phyloP scores from a whole-genome alignment of 2,113 vertebrate genomes.

The Eonycteris spelaea region DNA sequence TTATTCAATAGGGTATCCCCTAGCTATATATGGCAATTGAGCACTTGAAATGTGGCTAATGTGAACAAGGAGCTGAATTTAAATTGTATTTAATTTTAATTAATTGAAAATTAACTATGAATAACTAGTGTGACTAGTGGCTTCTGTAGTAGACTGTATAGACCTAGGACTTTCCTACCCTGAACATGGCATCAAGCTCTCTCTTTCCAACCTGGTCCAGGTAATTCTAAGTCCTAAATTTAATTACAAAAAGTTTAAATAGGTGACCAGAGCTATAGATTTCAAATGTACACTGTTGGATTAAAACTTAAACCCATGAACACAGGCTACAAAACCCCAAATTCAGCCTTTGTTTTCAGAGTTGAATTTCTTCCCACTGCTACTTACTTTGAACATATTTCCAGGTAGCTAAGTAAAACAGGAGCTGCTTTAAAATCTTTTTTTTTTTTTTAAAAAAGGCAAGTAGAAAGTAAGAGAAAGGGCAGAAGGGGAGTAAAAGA shows the following conservation, averaged over 20 bases:
- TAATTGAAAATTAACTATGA: conserved; percentile 5
- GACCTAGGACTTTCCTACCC: not conserved
- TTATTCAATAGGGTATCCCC: not conserved
- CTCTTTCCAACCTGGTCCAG: not conserved
- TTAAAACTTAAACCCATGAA: conserved; percentile 50
- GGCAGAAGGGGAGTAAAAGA: conserved; percentile 48
- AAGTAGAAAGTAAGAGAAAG: conserved; percentile 65
- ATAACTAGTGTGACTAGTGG: not conserved
- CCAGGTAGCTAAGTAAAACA: conserved; percentile 52
- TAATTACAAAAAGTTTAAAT: not conserved
- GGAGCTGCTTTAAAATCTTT: conserved; percentile 37
- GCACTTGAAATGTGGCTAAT: not conserved
- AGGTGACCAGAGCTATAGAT: not conserved
- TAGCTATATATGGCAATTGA: not conserved
- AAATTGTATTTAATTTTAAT: not conserved
- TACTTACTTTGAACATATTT: conserved; percentile 48
- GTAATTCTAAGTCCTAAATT: conserved; percentile 29
- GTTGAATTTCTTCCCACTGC: conserved; percentile 46
- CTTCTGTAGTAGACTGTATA: not conserved
- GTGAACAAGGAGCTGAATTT: not conserved
- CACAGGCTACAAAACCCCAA: not conserved
- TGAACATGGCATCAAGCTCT: not conserved
- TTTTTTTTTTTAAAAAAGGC: not conserved
- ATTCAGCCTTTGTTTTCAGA: conserved; percentile 3
- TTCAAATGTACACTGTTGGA: not conserved